Conservation (phyloP, 2,113 vertebrate species). For the Protobothrops flavoviridis region DNA sequence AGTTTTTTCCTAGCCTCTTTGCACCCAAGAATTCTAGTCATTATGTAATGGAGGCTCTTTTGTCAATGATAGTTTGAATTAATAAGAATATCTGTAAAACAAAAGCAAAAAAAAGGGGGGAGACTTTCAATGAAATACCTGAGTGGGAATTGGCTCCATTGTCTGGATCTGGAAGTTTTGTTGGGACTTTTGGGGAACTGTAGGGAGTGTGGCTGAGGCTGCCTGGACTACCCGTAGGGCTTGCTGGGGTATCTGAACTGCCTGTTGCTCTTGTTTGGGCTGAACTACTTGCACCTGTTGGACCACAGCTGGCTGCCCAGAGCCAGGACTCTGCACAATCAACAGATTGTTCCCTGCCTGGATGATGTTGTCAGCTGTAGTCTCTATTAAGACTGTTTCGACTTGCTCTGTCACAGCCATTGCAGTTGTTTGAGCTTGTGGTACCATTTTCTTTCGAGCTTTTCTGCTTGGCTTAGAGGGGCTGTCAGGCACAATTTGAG, state of each 20-base stretch:
- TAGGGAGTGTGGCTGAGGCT: conserved; percentile 90
- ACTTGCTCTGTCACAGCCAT: conserved; percentile 84
- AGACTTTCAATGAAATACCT: conserved; percentile 71
- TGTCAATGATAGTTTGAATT: neutral
- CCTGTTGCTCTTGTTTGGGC: conserved; percentile 76
- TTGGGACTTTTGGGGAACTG: conserved; percentile 86
- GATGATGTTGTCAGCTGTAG: conserved; percentile 91
- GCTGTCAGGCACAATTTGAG: conserved; percentile 78
- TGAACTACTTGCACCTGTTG: conserved; percentile 94
- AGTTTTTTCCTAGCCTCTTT: neutral
- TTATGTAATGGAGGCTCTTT: neutral
- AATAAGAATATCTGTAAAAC: neutral
- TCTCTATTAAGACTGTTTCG: conserved; percentile 93
- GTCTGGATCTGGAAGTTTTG: conserved; percentile 86
- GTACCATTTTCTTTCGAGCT: conserved; percentile 78
- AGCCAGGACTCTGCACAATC: conserved; percentile 89
- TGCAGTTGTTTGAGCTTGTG: conserved; percentile 67
- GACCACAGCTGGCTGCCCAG: conserved; percentile 84
- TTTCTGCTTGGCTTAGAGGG: conserved; percentile 77
- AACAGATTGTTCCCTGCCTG: conserved; percentile 93
- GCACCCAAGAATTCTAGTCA: neutral
- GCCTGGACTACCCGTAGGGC: conserved; percentile 96
- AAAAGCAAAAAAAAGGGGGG: neutral
- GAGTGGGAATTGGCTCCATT: conserved; percentile 77
- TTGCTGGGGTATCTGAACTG: conserved; percentile 94